A percentile compares a stretch with the other conserved stretches of the same genome.
Evolutionary conservation across 2,797 vertebrate genomes (phyloP).

Genomic region (Chromobotia macracanthus): DNA sequence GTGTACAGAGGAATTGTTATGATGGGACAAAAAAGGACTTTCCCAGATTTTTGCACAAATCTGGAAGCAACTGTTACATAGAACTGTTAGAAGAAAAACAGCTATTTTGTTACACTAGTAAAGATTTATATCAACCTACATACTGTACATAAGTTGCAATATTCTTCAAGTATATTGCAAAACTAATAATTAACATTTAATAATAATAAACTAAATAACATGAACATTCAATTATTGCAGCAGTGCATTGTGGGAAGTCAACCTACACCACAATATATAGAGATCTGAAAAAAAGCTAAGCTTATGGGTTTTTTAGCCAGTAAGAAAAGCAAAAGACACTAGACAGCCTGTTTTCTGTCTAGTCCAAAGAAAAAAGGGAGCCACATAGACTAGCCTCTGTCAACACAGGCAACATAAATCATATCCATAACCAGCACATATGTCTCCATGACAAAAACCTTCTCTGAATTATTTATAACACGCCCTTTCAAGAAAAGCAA

Average conservation of each 20-base stretch:
- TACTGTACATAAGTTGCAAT: too few species aligned
- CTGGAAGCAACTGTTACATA: too few species aligned
- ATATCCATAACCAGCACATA: constrained; percentile 73
- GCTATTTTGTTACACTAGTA: too few species aligned
- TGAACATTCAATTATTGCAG: not conserved
- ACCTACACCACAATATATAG: not conserved
- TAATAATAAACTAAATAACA: not conserved
- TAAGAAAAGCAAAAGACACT: constrained; percentile 60
- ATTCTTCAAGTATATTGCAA: too few species aligned
- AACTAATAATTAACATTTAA: too few species aligned
- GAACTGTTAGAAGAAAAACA: too few species aligned
- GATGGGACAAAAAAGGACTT: too few species aligned
- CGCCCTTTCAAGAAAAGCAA: constrained; percentile 39
- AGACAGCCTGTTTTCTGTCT: constrained; percentile 67
- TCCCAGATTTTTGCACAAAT: too few species aligned
- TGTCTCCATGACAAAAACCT: constrained; percentile 67
- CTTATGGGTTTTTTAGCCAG: not conserved
- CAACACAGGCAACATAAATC: constrained; percentile 72
- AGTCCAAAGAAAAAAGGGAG: constrained; percentile 64
- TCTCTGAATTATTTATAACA: constrained; percentile 72
- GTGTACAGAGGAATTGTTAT: too few species aligned
- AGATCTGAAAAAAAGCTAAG: not conserved
- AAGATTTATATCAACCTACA: too few species aligned
- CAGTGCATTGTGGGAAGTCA: not conserved
- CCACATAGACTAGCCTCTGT: constrained; percentile 67